Conservation (phyloP, 2,888 invertebrate species). For the Nematopogon swammerdamellus region DNA sequence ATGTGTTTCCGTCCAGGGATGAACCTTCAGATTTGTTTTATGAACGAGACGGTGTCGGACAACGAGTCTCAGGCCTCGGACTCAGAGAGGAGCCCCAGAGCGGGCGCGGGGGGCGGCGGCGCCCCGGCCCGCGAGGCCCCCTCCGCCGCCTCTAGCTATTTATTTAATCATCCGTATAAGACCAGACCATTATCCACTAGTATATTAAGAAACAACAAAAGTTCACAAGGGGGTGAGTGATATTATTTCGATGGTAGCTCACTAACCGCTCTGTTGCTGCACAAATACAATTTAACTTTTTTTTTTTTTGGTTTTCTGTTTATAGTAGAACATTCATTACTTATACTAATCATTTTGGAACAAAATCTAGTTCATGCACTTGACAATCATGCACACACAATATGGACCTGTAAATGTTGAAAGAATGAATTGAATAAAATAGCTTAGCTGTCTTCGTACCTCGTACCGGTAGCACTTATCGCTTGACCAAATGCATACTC, state of each 20-base stretch:
- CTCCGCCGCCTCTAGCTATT: constrained; percentile 28
- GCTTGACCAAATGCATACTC: too few relatives aligned
- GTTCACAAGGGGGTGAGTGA: constrained; percentile 40
- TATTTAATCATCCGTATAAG: constrained; percentile 44
- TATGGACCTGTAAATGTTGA: too few relatives aligned
- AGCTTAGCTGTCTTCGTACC: too few relatives aligned
- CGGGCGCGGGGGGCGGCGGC: not conserved
- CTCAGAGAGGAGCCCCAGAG: constrained; percentile 50
- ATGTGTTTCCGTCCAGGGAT: constrained; percentile 60
- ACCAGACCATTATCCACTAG: constrained; percentile 46
- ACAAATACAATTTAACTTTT: too few relatives aligned
- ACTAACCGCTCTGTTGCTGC: too few relatives aligned
- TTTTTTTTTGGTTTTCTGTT: too few relatives aligned
- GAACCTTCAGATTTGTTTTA: constrained; percentile 94
- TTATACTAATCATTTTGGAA: too few relatives aligned
- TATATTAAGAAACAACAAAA: constrained; percentile 46
- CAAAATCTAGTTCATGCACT: too few relatives aligned
- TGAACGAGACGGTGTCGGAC: constrained; percentile 89
- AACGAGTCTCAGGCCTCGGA: constrained; percentile 77
- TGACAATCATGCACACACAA: too few relatives aligned
- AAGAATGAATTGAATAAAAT: too few relatives aligned
- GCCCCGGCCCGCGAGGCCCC: constrained; percentile 36
- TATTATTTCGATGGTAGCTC: constrained; percentile 8
- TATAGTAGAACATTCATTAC: too few relatives aligned
- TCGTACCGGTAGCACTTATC: too few relatives aligned